phyloP scores from a whole-genome alignment of 2,888 invertebrate genomes.

The Schrankia costaestrigalis region DNA sequence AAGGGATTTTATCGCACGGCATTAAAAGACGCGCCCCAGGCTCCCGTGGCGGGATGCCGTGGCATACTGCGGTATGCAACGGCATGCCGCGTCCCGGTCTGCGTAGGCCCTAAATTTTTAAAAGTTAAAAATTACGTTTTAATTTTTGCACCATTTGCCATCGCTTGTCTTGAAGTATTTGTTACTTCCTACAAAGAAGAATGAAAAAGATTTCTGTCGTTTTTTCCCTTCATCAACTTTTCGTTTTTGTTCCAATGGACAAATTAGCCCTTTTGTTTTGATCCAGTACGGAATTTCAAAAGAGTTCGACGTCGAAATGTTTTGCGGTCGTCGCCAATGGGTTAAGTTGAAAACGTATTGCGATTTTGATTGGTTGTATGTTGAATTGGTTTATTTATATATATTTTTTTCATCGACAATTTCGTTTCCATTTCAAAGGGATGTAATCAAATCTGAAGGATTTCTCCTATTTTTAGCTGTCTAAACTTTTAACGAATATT shows the following conservation, averaged over 20 bases:
- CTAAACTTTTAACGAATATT: too few species aligned
- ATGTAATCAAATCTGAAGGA: constrained; percentile 20
- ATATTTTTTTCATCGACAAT: constrained; percentile 15
- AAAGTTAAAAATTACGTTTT: constrained; percentile 38
- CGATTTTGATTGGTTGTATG: constrained; percentile 24
- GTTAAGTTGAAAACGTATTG: constrained; percentile 27
- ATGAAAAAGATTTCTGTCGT: constrained; percentile 41
- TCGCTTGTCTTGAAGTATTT: constrained; percentile 36
- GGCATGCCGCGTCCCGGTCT: too few species aligned
- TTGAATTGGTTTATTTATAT: constrained; percentile 25
- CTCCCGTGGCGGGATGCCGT: too few species aligned
- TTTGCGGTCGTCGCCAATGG: constrained; percentile 25
- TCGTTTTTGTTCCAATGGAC: constrained; percentile 39
- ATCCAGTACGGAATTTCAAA: constrained; percentile 36
- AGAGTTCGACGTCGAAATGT: constrained; percentile 35
- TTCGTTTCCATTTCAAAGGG: constrained; percentile 16
- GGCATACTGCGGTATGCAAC: too few species aligned
- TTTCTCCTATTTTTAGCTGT: constrained; percentile 5
- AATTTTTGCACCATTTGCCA: constrained; percentile 46
- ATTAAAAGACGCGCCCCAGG: too few species aligned
- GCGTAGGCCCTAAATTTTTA: too few species aligned
- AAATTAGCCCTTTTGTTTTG: constrained; percentile 56
- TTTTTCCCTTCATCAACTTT: constrained; percentile 31
- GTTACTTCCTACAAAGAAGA: constrained; percentile 42
- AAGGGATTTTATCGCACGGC: too few species aligned